A percentile compares a stretch with the other conserved stretches of the same genome.
Conservation (phyloP, 2,113 vertebrate species). For the Chroicocephalus ridibundus region DNA sequence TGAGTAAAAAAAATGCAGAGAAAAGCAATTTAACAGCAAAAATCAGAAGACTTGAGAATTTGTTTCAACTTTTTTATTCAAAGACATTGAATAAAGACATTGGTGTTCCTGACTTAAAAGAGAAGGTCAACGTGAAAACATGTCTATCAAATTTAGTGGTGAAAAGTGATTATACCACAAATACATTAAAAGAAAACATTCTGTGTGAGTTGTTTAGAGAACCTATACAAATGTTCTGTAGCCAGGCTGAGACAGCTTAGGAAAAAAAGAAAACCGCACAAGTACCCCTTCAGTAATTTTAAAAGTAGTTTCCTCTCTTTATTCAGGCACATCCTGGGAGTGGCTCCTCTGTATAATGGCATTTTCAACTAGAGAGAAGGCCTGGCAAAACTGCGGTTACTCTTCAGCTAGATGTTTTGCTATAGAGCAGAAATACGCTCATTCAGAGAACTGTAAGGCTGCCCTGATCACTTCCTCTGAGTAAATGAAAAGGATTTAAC, state of each 20-base stretch:
- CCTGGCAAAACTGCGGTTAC: neutral
- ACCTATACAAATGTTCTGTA: neutral
- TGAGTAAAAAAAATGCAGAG: neutral
- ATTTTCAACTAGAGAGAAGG: neutral
- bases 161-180: neutral
- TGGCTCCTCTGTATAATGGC: neutral
- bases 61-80: neutral
- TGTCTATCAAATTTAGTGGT: neutral
- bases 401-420: neutral
- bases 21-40: neutral
- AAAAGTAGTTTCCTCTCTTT: slow-evolving; percentile 42
- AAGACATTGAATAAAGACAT: neutral
- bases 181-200: neutral
- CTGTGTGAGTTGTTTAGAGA: neutral
- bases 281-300: neutral
- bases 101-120: neutral
- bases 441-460: neutral
- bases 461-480: neutral
- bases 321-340: slow-evolving; percentile 30
- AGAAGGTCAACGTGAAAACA: neutral
- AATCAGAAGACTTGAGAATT: neutral
- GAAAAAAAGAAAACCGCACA: neutral
- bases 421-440: neutral
- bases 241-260: neutral
- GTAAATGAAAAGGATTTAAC: neutral